Base-by-base conservation (phyloP, 2,888 invertebrate species). In the Philereme vetulata region DNA sequence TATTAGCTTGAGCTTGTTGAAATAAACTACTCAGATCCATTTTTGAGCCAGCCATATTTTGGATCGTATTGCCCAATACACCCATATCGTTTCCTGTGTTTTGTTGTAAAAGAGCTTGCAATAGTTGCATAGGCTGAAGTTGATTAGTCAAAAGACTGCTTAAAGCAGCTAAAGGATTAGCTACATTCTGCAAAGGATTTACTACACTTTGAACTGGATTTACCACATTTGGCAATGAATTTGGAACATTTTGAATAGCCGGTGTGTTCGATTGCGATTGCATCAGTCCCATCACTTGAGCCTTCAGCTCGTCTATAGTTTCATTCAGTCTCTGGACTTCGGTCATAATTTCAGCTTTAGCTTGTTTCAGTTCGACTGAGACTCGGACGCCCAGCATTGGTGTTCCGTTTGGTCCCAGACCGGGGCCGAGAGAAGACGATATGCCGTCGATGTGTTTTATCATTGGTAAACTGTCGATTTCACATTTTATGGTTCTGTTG, bases 331-430 rank as follows among this genome's bases (percentile, higher is more conserved):
- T 63, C 0, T 54, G 21, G 3, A 66, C 36, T 46, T 72, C 67
- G 7, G 64, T n/a, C 10, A 60, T 48, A 4, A 75, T 5, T 1
- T 63, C 40, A n/a, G 66, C 46, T 52, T 72, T 71, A 0, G 69
- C 5, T 3, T 70, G 66, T 33, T 68, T 64, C 0, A 71, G 0
- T 51, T 77, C 76, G 0, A 74, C 36, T 0, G 52, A 10, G 9
- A 60, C 51, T 35, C 75, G 64, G 1, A 78, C 61, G 1, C 65
- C 68, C 33, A 64, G 68, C 50, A 79, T 34, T 0, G 75, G 69
- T 6, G 51, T 46, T 4, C 77, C 98, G 71, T 96, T 96, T 4
- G 94, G 93, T 21, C 98, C 98, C 1, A 78, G 48, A 0, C 77
- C 77, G 0, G 65, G 67, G 0, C 77, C 77, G 4, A 69, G 55